Conservation (phyloP, 53 echinoderm and acorn worm species). For the Holothuria leucospilota region DNA sequence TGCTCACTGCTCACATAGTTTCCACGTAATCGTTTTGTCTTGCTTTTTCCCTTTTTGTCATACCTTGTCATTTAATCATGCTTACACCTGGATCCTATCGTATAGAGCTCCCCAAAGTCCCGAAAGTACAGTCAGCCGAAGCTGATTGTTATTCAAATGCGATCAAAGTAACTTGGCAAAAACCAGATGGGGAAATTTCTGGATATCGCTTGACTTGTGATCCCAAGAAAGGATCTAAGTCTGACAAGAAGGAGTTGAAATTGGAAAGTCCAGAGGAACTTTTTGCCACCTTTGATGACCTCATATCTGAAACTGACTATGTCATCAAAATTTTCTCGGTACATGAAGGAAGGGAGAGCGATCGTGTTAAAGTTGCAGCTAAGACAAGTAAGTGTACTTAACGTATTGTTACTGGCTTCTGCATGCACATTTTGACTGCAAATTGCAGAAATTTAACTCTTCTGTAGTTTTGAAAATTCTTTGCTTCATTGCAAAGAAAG, state of each 20-base stretch:
- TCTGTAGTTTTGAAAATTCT: no score
- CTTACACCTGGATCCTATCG: not conserved
- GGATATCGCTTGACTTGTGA: constrained; percentile 51
- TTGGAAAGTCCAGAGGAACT: constrained; percentile 58
- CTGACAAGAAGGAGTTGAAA: constrained; percentile 64
- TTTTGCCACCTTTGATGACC: constrained; percentile 61
- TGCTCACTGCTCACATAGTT: no score
- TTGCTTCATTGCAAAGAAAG: no score
- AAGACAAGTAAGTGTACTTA: constrained; percentile 64
- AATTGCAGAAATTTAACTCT: no score
- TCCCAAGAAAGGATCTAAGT: constrained; percentile 7
- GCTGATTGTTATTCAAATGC: not conserved
- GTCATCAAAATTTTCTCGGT: constrained; percentile 75
- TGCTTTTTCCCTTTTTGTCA: not conserved
- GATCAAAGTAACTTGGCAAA: constrained; percentile 68
- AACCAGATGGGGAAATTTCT: constrained; percentile 66
- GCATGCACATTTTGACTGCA: no score
- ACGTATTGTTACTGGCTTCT: no score
- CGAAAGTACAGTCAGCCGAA: constrained; percentile 26
- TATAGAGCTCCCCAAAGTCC: constrained; percentile 10
- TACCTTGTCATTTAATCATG: constrained; percentile 3
- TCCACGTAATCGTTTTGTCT: no score
- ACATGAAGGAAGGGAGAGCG: constrained; percentile 71
- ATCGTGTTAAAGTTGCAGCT: constrained; percentile 68
- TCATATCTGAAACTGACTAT: constrained; percentile 71